phyloP scores from a whole-genome alignment of 2,888 invertebrate genomes.

The Netelia fuscicornis region DNA sequence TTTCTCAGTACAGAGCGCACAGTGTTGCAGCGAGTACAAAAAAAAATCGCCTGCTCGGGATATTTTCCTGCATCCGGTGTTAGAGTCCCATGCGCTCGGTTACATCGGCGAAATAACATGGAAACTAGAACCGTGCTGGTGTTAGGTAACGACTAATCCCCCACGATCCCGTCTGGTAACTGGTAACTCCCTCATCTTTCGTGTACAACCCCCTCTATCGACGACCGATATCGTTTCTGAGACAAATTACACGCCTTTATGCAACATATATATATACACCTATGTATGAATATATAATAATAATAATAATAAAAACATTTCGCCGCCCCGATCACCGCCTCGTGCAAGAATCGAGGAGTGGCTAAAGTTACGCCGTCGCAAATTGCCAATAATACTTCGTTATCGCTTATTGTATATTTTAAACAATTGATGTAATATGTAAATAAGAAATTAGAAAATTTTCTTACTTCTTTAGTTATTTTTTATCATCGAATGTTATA shows the following conservation, averaged over 20 bases:
- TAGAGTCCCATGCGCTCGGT: conserved; percentile 67
- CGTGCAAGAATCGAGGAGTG: too few relatives aligned
- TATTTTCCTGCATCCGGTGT: conserved; percentile 76
- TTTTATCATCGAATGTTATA: background rate
- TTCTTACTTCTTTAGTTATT: too few relatives aligned
- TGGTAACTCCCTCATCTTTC: conserved; percentile 19
- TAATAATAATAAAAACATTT: too few relatives aligned
- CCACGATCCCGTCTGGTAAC: conserved; percentile 54
- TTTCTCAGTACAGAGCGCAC: conserved; percentile 3
- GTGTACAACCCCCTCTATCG: background rate
- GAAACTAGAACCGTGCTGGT: conserved; percentile 67
- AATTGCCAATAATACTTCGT: too few relatives aligned
- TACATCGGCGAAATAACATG: conserved; percentile 1
- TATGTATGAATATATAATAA: background rate
- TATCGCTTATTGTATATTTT: too few relatives aligned
- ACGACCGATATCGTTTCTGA: conserved; percentile 20
- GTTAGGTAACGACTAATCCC: conserved; percentile 74
- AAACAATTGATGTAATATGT: too few relatives aligned
- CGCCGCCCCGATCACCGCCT: too few relatives aligned
- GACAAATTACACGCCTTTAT: background rate
- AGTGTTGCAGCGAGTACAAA: conserved; percentile 19
- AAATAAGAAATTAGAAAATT: too few relatives aligned
- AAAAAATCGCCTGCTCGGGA: conserved; percentile 73
- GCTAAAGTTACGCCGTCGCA: too few relatives aligned
- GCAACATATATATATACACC: background rate